Evolutionary conservation across 2,888 invertebrate species (phyloP).

Genomic region (Phaedon cochleariae): DNA sequence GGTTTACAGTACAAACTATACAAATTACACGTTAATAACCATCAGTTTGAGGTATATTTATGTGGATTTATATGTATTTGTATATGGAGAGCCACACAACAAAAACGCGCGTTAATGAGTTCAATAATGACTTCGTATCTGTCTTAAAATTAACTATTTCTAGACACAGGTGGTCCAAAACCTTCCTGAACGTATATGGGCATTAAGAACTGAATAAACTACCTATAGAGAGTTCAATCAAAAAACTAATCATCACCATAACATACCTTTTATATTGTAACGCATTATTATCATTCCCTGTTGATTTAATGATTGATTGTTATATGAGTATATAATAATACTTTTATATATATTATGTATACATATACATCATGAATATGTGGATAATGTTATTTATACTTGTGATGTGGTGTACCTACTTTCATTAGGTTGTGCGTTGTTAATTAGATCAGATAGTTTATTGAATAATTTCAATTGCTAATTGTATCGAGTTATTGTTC

Average conservation of each 20-base stretch:
- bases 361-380: too few relatives aligned
- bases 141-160: slow-evolving; percentile 37
- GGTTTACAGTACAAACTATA: too few relatives aligned
- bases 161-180: slow-evolving; percentile 38
- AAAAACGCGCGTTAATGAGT: not conserved
- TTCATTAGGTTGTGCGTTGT: slow-evolving; percentile 5
- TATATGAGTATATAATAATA: not conserved
- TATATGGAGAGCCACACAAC: too few relatives aligned
- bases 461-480: not conserved
- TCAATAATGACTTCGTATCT: not conserved
- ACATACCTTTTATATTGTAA: slow-evolving; percentile 13
- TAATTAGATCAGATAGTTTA: not conserved
- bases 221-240: slow-evolving; percentile 23
- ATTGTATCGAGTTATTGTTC: not conserved
- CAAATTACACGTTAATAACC: too few relatives aligned
- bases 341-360: too few relatives aligned
- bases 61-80: too few relatives aligned
- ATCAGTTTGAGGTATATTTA: too few relatives aligned
- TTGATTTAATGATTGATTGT: slow-evolving; percentile 24
- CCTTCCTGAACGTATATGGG: not conserved
- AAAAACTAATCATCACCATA: slow-evolving; percentile 30
- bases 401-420: slow-evolving; percentile 13
- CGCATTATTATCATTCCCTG: slow-evolving; percentile 20
- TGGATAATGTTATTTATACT: too few relatives aligned
- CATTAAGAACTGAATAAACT: slow-evolving; percentile 15